These are phyloP conservation scores for Pogonomyrmex californicus DNA, from an alignment of 1,140 invertebrate genomes.

Conservation along the genomic window DNA sequence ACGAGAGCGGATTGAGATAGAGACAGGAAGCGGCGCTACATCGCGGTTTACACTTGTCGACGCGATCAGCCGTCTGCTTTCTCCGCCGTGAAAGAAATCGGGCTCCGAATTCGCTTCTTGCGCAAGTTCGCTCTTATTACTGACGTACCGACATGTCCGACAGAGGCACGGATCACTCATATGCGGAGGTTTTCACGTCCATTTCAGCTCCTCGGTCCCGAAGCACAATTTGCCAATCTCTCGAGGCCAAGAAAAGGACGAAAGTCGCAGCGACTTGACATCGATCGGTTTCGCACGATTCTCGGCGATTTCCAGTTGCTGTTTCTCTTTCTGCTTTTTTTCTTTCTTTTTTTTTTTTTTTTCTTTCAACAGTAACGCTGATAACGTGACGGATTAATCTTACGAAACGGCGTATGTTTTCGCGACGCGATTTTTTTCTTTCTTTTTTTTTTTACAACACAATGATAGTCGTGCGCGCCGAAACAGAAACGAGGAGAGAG, in stretches of 20 bases:
- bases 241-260: too few relatives aligned
- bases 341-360: too few relatives aligned
- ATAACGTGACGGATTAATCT: constrained; percentile 9
- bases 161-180: background rate
- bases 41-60: constrained; percentile 20
- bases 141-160: background rate
- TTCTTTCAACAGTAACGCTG: background rate
- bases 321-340: too few relatives aligned
- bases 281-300: background rate
- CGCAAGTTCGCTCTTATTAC: constrained; percentile 19
- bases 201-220: background rate
- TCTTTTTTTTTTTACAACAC: constrained; percentile 47
- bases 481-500: too few relatives aligned
- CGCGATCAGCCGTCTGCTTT: constrained; percentile 56
- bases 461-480: constrained; percentile 32
- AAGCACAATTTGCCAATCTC: too few relatives aligned
- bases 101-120: constrained; percentile 50
- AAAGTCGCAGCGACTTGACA: constrained; percentile 1
- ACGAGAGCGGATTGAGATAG: constrained; percentile 13
- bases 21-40: constrained; percentile 16
- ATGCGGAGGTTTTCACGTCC: background rate
- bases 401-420: background rate
- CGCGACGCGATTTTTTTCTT: constrained; percentile 44
- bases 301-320: too few relatives aligned
- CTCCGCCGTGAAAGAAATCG: constrained; percentile 42